Conservation (phyloP, 2,113 vertebrate species). For the Desmodus rotundus region DNA sequence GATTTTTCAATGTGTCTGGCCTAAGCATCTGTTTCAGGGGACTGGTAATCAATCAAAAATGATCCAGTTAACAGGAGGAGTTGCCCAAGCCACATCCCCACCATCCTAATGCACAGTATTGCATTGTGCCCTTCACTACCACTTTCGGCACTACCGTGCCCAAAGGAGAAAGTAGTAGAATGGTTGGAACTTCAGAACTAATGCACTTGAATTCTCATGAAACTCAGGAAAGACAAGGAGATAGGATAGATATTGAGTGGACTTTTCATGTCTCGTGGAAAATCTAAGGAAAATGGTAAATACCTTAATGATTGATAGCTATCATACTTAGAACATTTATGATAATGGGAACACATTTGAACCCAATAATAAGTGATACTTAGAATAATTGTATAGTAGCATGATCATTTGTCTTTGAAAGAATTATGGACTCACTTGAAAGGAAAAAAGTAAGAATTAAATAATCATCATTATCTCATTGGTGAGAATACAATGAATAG, state of each 20-base stretch:
- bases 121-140: accelerated
- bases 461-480: background rate
- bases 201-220: background rate
- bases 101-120: accelerated
- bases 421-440: background rate
- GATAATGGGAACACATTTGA: background rate
- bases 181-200: too few species aligned
- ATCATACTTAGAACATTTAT: background rate
- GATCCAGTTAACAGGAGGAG: background rate
- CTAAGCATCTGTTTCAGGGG: background rate
- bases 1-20: background rate
- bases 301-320: background rate
- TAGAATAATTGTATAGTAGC: background rate
- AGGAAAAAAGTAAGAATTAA: background rate
- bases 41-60: background rate
- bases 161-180: background rate
- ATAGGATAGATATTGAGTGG: background rate
- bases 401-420: background rate
- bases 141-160: background rate
- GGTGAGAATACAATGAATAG: background rate
- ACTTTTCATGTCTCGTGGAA: background rate
- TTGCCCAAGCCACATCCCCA: background rate
- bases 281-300: background rate
- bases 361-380: background rate
- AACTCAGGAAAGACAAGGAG: background rate